These are phyloP conservation scores for Galleria mellonella DNA, from an alignment of 1,140 invertebrate species.

Conservation along the genomic window DNA sequence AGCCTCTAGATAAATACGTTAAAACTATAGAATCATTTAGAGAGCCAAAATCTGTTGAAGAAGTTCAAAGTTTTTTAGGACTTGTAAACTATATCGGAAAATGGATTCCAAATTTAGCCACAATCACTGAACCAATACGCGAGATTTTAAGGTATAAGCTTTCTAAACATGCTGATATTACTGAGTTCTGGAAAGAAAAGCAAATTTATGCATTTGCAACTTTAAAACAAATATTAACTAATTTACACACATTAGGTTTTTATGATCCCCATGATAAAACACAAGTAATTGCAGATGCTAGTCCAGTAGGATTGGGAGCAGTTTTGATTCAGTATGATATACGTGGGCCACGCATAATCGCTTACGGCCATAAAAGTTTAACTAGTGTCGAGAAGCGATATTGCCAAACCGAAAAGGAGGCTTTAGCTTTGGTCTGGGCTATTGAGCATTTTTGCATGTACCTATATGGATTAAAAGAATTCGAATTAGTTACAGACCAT, in stretches of 20 bases:
- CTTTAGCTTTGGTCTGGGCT: constrained; percentile 15
- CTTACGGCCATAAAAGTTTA: constrained; percentile 14
- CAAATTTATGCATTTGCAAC: constrained; percentile 7
- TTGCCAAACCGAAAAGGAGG: constrained; percentile 13
- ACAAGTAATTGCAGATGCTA: background rate
- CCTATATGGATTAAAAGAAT: constrained; percentile 18
- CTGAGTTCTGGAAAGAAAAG: constrained; percentile 3
- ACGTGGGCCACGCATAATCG: constrained; percentile 21
- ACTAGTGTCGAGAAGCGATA: constrained; percentile 16
- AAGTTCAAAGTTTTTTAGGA: constrained; percentile 39
- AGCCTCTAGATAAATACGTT: constrained; percentile 17
- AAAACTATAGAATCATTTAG: constrained; percentile 15
- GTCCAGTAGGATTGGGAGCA: background rate
- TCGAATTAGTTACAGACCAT: constrained; percentile 32
- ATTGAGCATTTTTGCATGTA: no score
- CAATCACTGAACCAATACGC: constrained; percentile 18
- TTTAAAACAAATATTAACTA: constrained; percentile 5
- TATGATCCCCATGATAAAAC: background rate
- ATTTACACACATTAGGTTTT: constrained; percentile 4
- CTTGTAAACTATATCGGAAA: constrained; percentile 32
- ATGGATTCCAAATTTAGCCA: constrained; percentile 36
- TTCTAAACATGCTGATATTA: constrained; percentile 4
- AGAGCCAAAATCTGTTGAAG: constrained; percentile 21
- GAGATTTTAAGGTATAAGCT: constrained; percentile 24
- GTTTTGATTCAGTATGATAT: background rate